A percentile compares a stretch with the other conserved stretches of the same genome.
These are phyloP conservation scores for Nesometra sesokonis DNA, from an alignment of 35 echinoderm and acorn worm genomes.

Conservation along the genomic window DNA sequence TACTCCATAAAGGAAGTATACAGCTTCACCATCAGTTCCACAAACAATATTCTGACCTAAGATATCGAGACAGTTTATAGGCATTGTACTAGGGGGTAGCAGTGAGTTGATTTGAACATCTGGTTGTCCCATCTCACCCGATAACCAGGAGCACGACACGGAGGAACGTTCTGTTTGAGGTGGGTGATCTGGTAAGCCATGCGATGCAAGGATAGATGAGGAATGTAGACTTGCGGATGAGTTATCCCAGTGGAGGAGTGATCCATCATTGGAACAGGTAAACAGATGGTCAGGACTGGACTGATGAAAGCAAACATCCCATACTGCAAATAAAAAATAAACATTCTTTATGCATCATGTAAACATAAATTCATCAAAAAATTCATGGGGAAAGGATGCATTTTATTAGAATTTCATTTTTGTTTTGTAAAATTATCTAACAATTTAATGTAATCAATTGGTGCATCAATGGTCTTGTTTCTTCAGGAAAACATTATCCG, in stretches of 20 bases:
- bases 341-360: neutral
- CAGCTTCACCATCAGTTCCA: conserved; percentile 83
- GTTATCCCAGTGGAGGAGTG: conserved; percentile 92
- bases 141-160: conserved; percentile 58
- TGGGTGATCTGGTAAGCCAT: conserved; percentile 23
- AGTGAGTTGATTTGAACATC: conserved; percentile 71
- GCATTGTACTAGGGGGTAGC: conserved; percentile 64
- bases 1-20: conserved; percentile 31
- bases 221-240: neutral
- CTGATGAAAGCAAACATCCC: conserved; percentile 95
- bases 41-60: conserved; percentile 62
- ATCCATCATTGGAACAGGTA: conserved; percentile 94
- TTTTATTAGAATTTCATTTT: no score
- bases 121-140: conserved; percentile 24
- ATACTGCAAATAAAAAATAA: conserved; percentile 49
- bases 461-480: no score
- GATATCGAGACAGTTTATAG: conserved; percentile 75
- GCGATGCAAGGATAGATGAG: neutral
- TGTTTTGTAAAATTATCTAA: no score
- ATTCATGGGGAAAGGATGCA: no score
- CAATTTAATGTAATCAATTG: no score
- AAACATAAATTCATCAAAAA: neutral
- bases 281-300: conserved; percentile 76
- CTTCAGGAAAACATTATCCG: no score
- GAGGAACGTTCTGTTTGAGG: neutral